Evolutionary conservation across 2,888 invertebrate species (phyloP), one percentile per base, ranked within the genome.

Genomic region (Andrena trimmerana): DNA sequence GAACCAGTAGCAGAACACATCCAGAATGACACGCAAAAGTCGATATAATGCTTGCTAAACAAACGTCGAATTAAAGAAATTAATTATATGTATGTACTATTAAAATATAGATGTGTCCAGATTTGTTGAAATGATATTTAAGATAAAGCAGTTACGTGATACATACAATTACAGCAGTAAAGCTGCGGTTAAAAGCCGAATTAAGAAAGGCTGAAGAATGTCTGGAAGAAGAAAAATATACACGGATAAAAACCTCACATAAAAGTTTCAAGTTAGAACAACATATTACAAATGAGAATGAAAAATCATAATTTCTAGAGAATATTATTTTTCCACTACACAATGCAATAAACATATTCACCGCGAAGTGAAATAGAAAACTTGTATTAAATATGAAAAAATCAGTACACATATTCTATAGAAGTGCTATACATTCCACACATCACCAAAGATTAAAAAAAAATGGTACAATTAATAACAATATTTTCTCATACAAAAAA

Each of bases 141-240:
- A 59, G 10, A n/a, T 27, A 68, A n/a, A 54, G n/a, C 33, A 70
- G 29, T 31, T 63, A 71, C 20, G 29, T 31, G 63, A 76, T 71
- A 76, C 24, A 70, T 77, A 77, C 59, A 76, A 76, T 69, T 24
- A 59, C 24, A 33, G 42, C 31, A 72, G 63, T 72, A 72, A 77
- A 65, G 48, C 27, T 65, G 57, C 31, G 42, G 57, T 77, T 77
- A 65, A 77, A 77, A 77, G 73, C 57, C 31, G 63, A 71, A 74
- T 74, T 74, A 65, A 72, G 7, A 72, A 72, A 72, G 57, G 31
- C 7, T 33, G 74, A 67, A 74, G 48, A 74, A 67, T 27, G 57
- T 31, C 74, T 72, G 76, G 29, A 72, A 77, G 29, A 65, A 63
- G 10, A 72, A 72, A 42, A 72, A 77, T 48, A 77, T 57, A 13